Evolutionary conservation across 1,140 invertebrate species (phyloP), one percentile per base, ranked within the genome.

Genomic region (Drosophila neocordata): DNA sequence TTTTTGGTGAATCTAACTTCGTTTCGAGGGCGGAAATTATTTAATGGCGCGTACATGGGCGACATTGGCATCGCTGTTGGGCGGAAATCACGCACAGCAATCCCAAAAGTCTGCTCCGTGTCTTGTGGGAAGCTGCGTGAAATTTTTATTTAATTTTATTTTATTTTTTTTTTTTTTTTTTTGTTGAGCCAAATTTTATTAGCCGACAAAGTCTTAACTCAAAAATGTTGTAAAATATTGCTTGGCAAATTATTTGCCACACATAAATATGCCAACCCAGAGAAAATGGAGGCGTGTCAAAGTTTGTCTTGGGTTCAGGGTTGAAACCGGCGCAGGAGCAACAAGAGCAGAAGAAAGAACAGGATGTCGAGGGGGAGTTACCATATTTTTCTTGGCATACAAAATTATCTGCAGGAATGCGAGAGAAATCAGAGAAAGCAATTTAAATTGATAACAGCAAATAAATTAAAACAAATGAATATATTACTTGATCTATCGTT

Each of bases 11-110:
- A 11, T 20, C 41, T 7, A 15, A 48, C 41, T 48, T 48, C 66
- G 61, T 48, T 65, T 67, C 77, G 66, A 69, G 83, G 76, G 79
- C 83, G 83, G 83, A 88, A 88, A 88, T 88, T 88, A 88, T 88
- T 88, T 88, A 88, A 88, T 88, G 83, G 79, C 75, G 79, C 83
- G 83, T 83, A 88, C 83, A 88, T 88, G 79, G 69, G 64, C 65
- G 65, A 79, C 71, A 70, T 79, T 48, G 41, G 41, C 41, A 44
- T 44, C 41, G 15, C 15, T 44, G 66, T 60, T 55, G 56, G 68
- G 79, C 83, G 83, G 83, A 88, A 88, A 88, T 88, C 83, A 88
- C 83, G 83, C 83, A 83, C 83, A 68, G 83, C 51, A 18, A 38
- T 9, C 66, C 63, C 56, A 34, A 61, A 59, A 55, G 64, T 68